A percentile compares a stretch with the other conserved stretches of the same genome.
These are phyloP conservation scores for Syngnathoides biaculeatus DNA, from an alignment of 2,113 vertebrate genomes.

Conservation along the genomic window DNA sequence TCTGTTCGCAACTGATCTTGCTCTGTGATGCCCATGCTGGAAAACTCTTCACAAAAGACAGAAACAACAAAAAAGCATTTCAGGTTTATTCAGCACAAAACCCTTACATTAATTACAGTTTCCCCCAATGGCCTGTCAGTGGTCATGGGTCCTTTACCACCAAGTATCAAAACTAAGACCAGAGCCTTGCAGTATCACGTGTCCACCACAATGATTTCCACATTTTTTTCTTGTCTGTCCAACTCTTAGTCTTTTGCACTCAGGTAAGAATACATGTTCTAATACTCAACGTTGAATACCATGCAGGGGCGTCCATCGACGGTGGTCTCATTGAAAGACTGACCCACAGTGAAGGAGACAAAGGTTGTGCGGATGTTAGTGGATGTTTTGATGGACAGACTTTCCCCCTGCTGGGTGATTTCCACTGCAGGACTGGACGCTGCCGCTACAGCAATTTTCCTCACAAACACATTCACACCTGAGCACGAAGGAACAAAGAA, in stretches of 20 bases:
- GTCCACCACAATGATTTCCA: slow-evolving; percentile 52
- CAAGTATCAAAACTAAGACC: slow-evolving; percentile 39
- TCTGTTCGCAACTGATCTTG: slow-evolving; percentile 88
- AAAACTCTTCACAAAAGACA: slow-evolving; percentile 68
- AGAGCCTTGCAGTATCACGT: slow-evolving; percentile 35
- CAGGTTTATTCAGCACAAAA: not conserved
- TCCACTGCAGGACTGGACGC: slow-evolving; percentile 87
- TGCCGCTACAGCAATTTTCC: slow-evolving; percentile 85
- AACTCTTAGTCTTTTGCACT: slow-evolving; percentile 4
- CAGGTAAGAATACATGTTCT: slow-evolving; percentile 10
- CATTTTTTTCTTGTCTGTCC: slow-evolving; percentile 24
- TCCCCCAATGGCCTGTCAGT: slow-evolving; percentile 9
- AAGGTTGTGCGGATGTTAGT: slow-evolving; percentile 88
- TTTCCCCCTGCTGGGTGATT: slow-evolving; percentile 85
- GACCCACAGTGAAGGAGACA: slow-evolving; percentile 85
- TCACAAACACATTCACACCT: slow-evolving; percentile 88
- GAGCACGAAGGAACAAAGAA: slow-evolving; percentile 11
- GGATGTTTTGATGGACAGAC: slow-evolving; percentile 86
- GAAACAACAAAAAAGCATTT: not conserved
- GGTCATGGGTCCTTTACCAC: slow-evolving; percentile 18
- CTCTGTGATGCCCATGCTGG: slow-evolving; percentile 84
- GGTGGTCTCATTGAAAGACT: slow-evolving; percentile 87
- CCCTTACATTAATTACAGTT: not conserved
- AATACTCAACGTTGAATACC: slow-evolving; percentile 61
- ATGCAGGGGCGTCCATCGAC: slow-evolving; percentile 89